Percentiles rank a stretch among this genome's conserved stretches.
These are phyloP conservation scores for Agapetus fuscipes DNA, from an alignment of 2,888 invertebrate species.

Conservation along the genomic window DNA sequence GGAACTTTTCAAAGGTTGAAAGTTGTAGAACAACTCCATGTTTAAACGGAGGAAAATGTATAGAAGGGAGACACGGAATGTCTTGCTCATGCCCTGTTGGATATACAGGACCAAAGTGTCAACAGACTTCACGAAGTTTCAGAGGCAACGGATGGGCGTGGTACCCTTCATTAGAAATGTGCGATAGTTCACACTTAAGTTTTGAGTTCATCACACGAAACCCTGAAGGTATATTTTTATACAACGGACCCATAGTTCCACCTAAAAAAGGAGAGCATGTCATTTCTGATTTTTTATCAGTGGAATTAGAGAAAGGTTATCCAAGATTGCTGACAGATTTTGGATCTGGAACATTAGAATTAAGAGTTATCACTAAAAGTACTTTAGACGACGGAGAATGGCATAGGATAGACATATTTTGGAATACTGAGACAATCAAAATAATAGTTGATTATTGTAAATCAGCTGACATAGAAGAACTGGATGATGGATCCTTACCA, in stretches of 20 bases:
- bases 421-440: constrained; percentile 39
- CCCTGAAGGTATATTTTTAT: constrained; percentile 45
- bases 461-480: constrained; percentile 32
- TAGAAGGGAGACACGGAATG: constrained; percentile 57
- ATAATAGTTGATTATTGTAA: constrained; percentile 44
- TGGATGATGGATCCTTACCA: constrained; percentile 33
- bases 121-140: constrained; percentile 47
- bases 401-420: constrained; percentile 49
- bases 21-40: constrained; percentile 62
- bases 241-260: constrained; percentile 47
- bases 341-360: constrained; percentile 40
- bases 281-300: constrained; percentile 42
- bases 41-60: constrained; percentile 71
- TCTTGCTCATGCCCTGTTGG: constrained; percentile 44
- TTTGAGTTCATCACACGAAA: constrained; percentile 46
- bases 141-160: constrained; percentile 48
- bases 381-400: constrained; percentile 47
- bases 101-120: constrained; percentile 51
- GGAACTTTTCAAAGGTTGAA: constrained; percentile 61
- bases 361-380: constrained; percentile 27
- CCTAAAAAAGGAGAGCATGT: constrained; percentile 32
- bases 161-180: constrained; percentile 47
- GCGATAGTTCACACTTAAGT: constrained; percentile 45
- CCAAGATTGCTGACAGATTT: constrained; percentile 43
- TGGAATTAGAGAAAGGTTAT: constrained; percentile 43